A percentile compares a stretch with the other conserved stretches of the same genome.
Conservation (phyloP, 1,140 invertebrate genomes). For the Brachionus sp. region DNA sequence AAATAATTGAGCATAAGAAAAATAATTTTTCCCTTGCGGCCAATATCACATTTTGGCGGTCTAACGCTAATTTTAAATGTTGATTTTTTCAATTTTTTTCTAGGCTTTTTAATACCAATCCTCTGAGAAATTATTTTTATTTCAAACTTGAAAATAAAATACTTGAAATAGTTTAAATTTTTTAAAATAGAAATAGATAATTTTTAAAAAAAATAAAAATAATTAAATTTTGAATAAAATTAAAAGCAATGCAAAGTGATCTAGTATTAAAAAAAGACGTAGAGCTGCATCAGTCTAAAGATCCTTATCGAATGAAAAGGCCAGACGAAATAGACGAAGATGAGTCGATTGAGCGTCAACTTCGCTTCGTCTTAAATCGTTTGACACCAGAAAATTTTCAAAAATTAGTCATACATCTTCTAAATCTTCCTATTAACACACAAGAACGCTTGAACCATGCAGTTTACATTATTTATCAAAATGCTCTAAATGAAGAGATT, state of each 20-base stretch:
- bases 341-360: constrained; percentile 51
- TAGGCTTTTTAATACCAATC: no score
- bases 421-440: constrained; percentile 76
- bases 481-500: constrained; percentile 83
- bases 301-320: not conserved
- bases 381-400: constrained; percentile 87
- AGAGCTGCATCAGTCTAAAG: not conserved
- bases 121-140: no score
- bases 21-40: no score
- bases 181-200: no score
- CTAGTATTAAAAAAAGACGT: constrained; percentile 5
- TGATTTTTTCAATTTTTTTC: no score
- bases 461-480: constrained; percentile 74
- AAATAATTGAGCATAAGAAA: no score
- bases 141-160: no score
- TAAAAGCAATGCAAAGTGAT: not conserved
- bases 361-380: constrained; percentile 86
- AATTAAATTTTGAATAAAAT: no score
- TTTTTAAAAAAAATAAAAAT: no score
- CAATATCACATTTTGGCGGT: no score
- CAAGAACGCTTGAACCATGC: constrained; percentile 74
- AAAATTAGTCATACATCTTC: constrained; percentile 69
- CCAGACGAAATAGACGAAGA: not conserved
- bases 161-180: no score
- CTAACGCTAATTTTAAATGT: no score